Evolutionary conservation across 1,140 invertebrate species (phyloP).

Genomic region (Drosophila arawakana): DNA sequence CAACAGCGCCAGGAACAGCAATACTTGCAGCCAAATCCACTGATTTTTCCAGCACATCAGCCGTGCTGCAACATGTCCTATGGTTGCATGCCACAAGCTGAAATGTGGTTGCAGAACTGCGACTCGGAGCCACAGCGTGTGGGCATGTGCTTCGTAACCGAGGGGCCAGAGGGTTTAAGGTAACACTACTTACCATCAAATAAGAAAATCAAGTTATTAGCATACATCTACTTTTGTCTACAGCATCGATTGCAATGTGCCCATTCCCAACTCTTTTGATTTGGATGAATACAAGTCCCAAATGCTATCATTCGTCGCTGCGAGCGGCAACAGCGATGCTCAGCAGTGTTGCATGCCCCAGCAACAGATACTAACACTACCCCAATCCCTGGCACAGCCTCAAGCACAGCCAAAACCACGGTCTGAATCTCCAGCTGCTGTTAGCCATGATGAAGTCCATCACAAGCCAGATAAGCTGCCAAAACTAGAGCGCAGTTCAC

Average conservation of each 20-base stretch:
- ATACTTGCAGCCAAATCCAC: background rate
- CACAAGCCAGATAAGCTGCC: background rate
- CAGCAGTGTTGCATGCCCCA: background rate
- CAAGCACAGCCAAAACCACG: background rate
- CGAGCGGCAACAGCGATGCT: slow-evolving; percentile 1
- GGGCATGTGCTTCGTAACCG: slow-evolving; percentile 65
- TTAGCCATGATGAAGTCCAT: too few relatives aligned
- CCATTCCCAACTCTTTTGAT: slow-evolving; percentile 52
- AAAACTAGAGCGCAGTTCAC: background rate
- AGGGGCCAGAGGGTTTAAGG: slow-evolving; percentile 64
- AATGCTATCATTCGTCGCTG: background rate
- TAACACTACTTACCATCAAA: background rate
- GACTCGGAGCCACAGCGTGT: slow-evolving; percentile 35
- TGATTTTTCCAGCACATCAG: background rate
- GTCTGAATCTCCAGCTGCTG: too few relatives aligned
- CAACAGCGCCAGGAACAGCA: background rate
- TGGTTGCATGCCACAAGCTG: slow-evolving; percentile 11
- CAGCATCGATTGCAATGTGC: slow-evolving; percentile 67
- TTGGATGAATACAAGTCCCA: slow-evolving; percentile 40
- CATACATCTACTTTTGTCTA: background rate
- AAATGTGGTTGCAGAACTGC: slow-evolving; percentile 1
- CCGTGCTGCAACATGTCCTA: slow-evolving; percentile 31
- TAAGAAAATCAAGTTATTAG: background rate
- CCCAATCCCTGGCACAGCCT: background rate
- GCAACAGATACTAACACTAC: background rate